Evolutionary conservation across 2,888 invertebrate genomes (phyloP).

Genomic region (Chymomyza procnemis): DNA sequence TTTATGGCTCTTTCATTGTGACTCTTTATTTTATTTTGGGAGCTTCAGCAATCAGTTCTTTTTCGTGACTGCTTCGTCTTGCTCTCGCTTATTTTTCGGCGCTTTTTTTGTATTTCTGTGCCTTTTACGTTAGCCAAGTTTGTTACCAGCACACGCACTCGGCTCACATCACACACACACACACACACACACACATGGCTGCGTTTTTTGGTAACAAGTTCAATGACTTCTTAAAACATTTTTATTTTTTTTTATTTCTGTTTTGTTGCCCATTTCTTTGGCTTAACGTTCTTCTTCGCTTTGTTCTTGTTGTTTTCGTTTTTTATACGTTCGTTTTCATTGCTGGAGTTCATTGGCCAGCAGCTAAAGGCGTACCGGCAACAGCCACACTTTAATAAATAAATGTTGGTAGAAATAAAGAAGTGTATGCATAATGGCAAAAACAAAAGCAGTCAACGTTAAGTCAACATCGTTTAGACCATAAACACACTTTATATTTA

Average conservation of each 20-base stretch:
- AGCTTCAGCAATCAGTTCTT: conserved; percentile 46
- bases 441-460: conserved; percentile 13
- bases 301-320: conserved; percentile 66
- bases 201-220: conserved; percentile 65
- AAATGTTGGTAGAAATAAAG: conserved; percentile 51
- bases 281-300: conserved; percentile 38
- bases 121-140: conserved; percentile 56
- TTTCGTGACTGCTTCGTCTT: conserved; percentile 55
- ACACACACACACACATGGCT: not conserved
- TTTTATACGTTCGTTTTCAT: conserved; percentile 77
- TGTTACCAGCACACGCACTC: conserved; percentile 65
- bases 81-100: conserved; percentile 2
- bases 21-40: conserved; percentile 27
- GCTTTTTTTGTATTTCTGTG: conserved; percentile 22
- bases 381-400: conserved; percentile 61
- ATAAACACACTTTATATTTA: conserved; percentile 51
- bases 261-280: conserved; percentile 41
- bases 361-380: conserved; percentile 29
- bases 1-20: conserved; percentile 9
- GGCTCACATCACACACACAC: conserved; percentile 19
- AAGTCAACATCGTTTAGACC: conserved; percentile 3
- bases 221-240: conserved; percentile 70
- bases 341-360: conserved; percentile 75
- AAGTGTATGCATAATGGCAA: conserved; percentile 15
- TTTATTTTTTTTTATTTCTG: conserved; percentile 51